Percentiles rank a stretch among this genome's conserved stretches.
phyloP scores from a whole-genome alignment of 2,888 invertebrate genomes.

The Ischnura elegans region DNA sequence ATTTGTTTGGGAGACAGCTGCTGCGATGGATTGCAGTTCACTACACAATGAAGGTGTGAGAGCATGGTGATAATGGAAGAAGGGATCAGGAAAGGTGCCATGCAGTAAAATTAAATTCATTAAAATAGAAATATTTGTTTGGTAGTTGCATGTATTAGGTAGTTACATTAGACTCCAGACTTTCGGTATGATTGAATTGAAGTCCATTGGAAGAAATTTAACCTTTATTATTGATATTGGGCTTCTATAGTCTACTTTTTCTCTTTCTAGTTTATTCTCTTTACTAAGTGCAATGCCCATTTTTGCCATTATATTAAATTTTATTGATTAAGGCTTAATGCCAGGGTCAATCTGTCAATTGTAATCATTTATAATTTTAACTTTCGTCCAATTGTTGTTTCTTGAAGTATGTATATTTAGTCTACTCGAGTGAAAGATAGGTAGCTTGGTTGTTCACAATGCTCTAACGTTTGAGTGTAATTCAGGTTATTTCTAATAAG shows the following conservation, averaged over 20 bases:
- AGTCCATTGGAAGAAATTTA: neutral
- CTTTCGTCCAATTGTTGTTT: neutral
- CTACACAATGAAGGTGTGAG: constrained; percentile 61
- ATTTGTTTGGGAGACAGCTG: constrained; percentile 65
- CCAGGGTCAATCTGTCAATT: neutral
- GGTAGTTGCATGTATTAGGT: constrained; percentile 66
- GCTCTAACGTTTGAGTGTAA: neutral
- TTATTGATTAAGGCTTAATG: neutral
- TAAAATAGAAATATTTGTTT: constrained; percentile 56
- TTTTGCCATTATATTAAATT: neutral
- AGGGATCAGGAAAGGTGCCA: constrained; percentile 67
- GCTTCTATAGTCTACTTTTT: neutral
- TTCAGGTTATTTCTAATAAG: neutral
- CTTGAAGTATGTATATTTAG: neutral
- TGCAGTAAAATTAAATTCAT: constrained; percentile 65
- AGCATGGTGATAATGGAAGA: constrained; percentile 63
- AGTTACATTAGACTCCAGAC: constrained; percentile 36
- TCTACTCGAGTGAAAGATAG: neutral
- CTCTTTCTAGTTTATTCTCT: neutral
- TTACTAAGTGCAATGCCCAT: neutral
- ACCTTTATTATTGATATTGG: neutral
- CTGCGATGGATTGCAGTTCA: constrained; percentile 56
- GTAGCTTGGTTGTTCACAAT: neutral
- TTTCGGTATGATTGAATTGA: constrained; percentile 3
- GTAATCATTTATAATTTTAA: neutral